These are phyloP conservation scores for Steinernema hermaphroditum DNA, from an alignment of 2,888 invertebrate species.

Conservation along the genomic window DNA sequence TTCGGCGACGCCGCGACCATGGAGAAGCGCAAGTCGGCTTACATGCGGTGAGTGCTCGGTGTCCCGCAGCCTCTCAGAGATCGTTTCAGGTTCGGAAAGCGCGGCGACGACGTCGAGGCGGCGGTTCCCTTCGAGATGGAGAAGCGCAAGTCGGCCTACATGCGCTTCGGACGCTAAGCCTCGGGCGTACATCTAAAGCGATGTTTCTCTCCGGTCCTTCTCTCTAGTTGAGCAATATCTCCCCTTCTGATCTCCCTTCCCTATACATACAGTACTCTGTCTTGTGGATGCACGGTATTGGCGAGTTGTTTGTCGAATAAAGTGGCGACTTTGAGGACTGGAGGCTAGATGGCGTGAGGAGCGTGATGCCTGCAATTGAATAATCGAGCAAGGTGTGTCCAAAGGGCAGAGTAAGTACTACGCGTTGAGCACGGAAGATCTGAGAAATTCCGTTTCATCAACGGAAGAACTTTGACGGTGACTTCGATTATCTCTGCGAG, in stretches of 20 bases:
- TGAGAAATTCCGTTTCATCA: no score
- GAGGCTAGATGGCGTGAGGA: no score
- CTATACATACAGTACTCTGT: slow-evolving; percentile 19
- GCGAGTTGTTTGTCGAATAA: slow-evolving; percentile 17
- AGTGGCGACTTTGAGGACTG: no score
- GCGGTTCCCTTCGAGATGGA: slow-evolving; percentile 15
- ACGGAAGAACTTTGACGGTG: no score
- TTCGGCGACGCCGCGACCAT: slow-evolving; percentile 44
- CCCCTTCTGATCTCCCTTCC: background rate
- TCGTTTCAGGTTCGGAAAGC: slow-evolving; percentile 7
- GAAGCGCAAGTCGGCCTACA: slow-evolving; percentile 42
- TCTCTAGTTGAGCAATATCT: slow-evolving; percentile 16
- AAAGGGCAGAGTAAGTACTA: no score
- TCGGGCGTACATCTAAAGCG: background rate
- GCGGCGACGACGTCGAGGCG: slow-evolving; percentile 15
- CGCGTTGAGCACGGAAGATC: no score
- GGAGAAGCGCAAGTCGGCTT: slow-evolving; percentile 56
- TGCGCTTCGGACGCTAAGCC: slow-evolving; percentile 33
- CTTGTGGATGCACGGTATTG: slow-evolving; percentile 15
- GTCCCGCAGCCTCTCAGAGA: no score
- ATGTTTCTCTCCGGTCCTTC: background rate
- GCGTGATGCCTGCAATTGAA: no score
- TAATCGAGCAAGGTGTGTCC: no score
- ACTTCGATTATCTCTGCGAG: no score
- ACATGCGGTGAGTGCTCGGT: slow-evolving; percentile 51